phyloP scores from a whole-genome alignment of 2,113 vertebrate genomes.

The Clarias magur region DNA sequence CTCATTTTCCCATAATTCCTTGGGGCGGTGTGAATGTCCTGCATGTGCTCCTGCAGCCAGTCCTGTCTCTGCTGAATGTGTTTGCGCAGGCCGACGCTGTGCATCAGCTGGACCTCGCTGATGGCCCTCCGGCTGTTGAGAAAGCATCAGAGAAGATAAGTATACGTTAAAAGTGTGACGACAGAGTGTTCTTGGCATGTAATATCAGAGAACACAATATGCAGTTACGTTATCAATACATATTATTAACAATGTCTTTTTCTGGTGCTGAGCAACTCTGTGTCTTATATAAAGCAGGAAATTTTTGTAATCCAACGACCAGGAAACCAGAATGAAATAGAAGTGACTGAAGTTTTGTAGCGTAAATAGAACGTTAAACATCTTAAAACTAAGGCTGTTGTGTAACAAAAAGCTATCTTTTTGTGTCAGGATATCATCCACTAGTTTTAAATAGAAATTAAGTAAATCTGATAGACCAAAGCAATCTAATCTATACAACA shows the following conservation, averaged over 20 bases:
- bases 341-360: neutral
- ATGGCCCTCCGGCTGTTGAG: slow-evolving; percentile 82
- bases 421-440: neutral
- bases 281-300: neutral
- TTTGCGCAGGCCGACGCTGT: slow-evolving; percentile 79
- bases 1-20: slow-evolving; percentile 50
- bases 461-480: neutral
- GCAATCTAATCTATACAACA: neutral
- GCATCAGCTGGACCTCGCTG: slow-evolving; percentile 94
- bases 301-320: neutral
- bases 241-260: neutral
- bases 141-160: neutral
- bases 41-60: slow-evolving; percentile 85
- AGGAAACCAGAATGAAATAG: neutral
- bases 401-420: neutral
- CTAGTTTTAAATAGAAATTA: neutral
- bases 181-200: neutral
- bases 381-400: neutral
- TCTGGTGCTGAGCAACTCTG: neutral
- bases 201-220: slow-evolving; percentile 9
- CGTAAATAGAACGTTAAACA: neutral
- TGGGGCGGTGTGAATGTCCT: slow-evolving; percentile 76
- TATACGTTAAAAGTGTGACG: neutral
- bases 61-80: slow-evolving; percentile 79
- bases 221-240: neutral